Percentiles rank a stretch among this genome's conserved stretches.
These are phyloP conservation scores for Bagarius yarrelli DNA, from an alignment of 2,113 vertebrate genomes.

Conservation along the genomic window DNA sequence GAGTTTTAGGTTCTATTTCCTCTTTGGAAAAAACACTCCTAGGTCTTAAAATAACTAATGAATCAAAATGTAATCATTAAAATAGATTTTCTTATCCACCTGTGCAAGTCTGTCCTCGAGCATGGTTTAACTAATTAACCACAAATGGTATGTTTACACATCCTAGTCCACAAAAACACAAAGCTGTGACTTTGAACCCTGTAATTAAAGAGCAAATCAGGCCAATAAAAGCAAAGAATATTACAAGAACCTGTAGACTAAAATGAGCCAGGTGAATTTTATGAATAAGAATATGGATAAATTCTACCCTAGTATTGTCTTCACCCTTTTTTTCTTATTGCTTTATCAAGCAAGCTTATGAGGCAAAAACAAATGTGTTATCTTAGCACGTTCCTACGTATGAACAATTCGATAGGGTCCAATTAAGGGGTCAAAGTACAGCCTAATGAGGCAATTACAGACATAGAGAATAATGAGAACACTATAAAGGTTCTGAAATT, in stretches of 20 bases:
- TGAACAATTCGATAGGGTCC: background rate
- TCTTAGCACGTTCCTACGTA: background rate
- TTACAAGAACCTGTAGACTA: background rate
- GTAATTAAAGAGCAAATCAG: background rate
- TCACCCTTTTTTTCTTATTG: background rate
- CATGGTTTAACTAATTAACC: background rate
- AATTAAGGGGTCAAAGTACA: background rate
- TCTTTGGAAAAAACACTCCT: too few species aligned
- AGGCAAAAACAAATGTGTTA: background rate
- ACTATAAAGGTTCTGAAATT: background rate
- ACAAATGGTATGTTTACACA: background rate
- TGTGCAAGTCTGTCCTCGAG: background rate
- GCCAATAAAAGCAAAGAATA: background rate
- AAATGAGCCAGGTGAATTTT: too few species aligned
- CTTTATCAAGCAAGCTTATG: background rate
- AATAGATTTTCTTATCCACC: background rate
- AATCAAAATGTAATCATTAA: background rate
- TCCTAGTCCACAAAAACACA: background rate
- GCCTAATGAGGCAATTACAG: background rate
- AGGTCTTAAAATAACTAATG: background rate
- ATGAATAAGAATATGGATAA: background rate
- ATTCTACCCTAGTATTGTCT: background rate
- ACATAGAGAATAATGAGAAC: background rate
- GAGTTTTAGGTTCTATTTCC: too few species aligned
- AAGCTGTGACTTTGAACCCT: background rate